phyloP scores from a whole-genome alignment of 2,113 vertebrate genomes.

The Gallinago media region DNA sequence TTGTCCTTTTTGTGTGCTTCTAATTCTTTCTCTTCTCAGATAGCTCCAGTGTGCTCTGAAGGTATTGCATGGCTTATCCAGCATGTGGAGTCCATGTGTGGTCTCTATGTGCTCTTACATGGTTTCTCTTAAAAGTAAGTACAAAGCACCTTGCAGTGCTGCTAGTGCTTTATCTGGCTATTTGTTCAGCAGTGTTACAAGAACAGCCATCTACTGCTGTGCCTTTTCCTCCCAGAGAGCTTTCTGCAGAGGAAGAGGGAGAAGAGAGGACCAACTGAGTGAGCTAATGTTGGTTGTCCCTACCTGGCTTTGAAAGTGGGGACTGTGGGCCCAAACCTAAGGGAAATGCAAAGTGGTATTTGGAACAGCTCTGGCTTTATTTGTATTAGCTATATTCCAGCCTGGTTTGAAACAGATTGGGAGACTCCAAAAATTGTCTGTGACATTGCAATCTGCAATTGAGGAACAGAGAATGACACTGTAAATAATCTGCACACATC shows the following conservation, averaged over 20 bases:
- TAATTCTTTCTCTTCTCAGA: background rate
- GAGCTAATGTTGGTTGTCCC: constrained; percentile 14
- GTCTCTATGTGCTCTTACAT: background rate
- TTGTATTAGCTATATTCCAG: background rate
- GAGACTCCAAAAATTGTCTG: background rate
- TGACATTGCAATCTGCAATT: background rate
- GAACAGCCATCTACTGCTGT: background rate
- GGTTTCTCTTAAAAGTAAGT: background rate
- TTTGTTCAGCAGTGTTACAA: constrained; percentile 1
- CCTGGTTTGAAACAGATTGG: background rate
- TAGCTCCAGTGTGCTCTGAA: background rate
- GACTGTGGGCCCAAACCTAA: background rate
- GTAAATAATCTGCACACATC: background rate
- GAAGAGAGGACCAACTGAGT: constrained; percentile 33
- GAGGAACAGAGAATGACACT: background rate
- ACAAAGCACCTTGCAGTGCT: background rate
- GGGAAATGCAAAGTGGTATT: background rate
- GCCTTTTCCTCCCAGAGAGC: background rate
- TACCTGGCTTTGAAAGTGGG: background rate
- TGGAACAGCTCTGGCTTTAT: background rate
- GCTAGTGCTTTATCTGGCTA: background rate
- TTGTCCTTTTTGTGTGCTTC: background rate
- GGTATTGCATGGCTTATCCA: background rate
- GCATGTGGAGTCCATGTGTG: background rate
- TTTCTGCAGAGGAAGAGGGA: constrained; percentile 27